Base-by-base conservation (phyloP, 2,888 invertebrate species). In the Pheosia tremula region DNA sequence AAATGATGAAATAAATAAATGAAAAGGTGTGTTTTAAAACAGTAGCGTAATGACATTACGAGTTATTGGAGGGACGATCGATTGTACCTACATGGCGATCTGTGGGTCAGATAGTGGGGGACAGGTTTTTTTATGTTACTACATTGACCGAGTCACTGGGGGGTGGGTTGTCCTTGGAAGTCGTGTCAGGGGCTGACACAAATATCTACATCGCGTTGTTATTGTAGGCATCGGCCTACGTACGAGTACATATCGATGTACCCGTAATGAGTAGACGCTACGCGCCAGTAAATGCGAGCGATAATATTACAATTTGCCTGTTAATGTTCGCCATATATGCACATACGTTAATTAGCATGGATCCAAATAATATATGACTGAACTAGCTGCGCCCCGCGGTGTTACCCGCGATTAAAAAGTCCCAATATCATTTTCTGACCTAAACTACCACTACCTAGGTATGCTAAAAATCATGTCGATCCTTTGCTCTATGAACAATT, bases 1-100 rank as follows among this genome's bases (percentile, higher is more conserved):
- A 39, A 45, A 66, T 52, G 57, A 55, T n/a, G 60, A 66, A 68
- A 70, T 71, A 66, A 72, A 70, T 71, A 38, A 11, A 50, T 59
- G 56, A 60, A 62, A 59, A 49, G 5, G 57, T 61, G 57, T 61
- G 60, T 39, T 11, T 38, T 13, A 55, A 39, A 39, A 55, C 55
- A 55, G n/a, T 39, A 55, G 55, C 38, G 10, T 52, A 38, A 65
- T 47, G 57, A 53, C 62, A 58, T 59, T 61, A 63, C 67, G 64
- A 71, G 58, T 69, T 73, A 76, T 75, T 71, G 69, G 72, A 85
- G 79, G 66, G 78, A 72, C 84, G 78, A 85, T 86, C 85, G 75
- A 85, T 86, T 69, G 61, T 81, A 77, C 72, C 7, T 39, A 39
- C 7, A 6, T 39, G 39, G 39, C 7, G 5, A 39, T 39, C 3